A percentile compares a stretch with the other conserved stretches of the same genome.
Conservation (phyloP, 2,113 vertebrate species). For the Zingel zingel region DNA sequence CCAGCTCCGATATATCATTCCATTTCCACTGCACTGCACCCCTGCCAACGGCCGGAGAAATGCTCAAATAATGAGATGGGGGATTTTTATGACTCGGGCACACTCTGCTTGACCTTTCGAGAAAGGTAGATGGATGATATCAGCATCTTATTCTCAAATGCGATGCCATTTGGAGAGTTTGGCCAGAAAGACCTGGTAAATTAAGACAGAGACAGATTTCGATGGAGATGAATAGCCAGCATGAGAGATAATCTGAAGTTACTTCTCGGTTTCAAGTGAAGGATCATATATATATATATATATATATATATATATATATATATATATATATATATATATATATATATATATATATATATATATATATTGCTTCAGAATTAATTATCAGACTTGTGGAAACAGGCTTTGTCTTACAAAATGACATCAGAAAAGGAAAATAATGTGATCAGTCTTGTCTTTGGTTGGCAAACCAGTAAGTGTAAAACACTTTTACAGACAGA, state of each 20-base stretch:
- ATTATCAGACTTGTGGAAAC: background rate
- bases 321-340: constrained; percentile 31
- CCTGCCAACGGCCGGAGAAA: constrained; percentile 70
- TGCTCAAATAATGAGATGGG: constrained; percentile 80
- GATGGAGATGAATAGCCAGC: constrained; percentile 42
- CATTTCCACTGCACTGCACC: constrained; percentile 67
- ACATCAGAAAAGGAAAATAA: background rate
- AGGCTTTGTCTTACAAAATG: background rate
- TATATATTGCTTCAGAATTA: constrained; percentile 31
- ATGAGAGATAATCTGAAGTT: constrained; percentile 25
- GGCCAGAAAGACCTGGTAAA: constrained; percentile 50
- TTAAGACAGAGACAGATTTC: constrained; percentile 38
- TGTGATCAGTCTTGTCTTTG: background rate
- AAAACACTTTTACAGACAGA: background rate
- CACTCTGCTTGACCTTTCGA: constrained; percentile 80
- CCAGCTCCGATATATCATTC: constrained; percentile 79
- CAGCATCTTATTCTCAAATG: constrained; percentile 41
- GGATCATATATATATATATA: constrained; percentile 10
- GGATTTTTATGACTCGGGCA: constrained; percentile 76
- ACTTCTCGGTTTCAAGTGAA: constrained; percentile 17
- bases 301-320: constrained; percentile 24
- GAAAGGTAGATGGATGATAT: constrained; percentile 70
- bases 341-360: background rate
- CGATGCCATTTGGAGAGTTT: constrained; percentile 51
- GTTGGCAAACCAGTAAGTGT: background rate